Conservation (phyloP, 2,797 vertebrate species). For the Poeciliopsis turneri region DNA sequence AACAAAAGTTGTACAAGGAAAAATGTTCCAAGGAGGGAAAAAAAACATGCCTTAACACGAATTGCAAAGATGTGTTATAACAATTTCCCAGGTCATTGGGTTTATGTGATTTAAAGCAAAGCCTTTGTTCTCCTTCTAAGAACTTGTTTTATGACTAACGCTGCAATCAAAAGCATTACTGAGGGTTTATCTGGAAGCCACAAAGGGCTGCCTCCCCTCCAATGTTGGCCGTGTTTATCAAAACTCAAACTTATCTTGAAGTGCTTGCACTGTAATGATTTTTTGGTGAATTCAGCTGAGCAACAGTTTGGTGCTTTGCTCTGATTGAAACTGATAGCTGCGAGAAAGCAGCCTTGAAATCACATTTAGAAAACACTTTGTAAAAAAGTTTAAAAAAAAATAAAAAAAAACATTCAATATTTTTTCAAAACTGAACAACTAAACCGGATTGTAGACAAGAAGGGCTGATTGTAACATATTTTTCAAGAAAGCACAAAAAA, state of each 20-base stretch:
- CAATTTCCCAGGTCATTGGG: neutral
- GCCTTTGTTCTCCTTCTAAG: constrained; percentile 14
- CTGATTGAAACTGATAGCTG: neutral
- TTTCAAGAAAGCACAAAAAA: neutral
- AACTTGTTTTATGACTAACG: constrained; percentile 19
- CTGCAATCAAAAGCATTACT: neutral
- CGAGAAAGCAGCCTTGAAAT: neutral
- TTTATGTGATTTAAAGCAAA: constrained; percentile 6
- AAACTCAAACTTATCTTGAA: neutral
- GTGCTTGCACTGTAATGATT: neutral
- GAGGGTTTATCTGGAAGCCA: neutral
- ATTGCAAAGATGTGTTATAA: constrained; percentile 4
- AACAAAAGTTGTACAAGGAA: neutral
- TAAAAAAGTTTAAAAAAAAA: neutral
- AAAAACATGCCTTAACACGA: neutral
- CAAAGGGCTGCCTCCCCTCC: neutral
- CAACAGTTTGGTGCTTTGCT: neutral
- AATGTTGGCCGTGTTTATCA: neutral
- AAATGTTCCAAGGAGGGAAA: too few relatives aligned
- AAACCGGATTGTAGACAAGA: too few relatives aligned
- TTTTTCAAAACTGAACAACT: neutral
- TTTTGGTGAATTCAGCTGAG: neutral
- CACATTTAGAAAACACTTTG: neutral
- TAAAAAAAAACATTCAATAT: too few relatives aligned
- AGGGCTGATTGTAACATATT: neutral